Conservation (phyloP, 2,888 invertebrate species). For the Chrysomela aeneicollis region DNA sequence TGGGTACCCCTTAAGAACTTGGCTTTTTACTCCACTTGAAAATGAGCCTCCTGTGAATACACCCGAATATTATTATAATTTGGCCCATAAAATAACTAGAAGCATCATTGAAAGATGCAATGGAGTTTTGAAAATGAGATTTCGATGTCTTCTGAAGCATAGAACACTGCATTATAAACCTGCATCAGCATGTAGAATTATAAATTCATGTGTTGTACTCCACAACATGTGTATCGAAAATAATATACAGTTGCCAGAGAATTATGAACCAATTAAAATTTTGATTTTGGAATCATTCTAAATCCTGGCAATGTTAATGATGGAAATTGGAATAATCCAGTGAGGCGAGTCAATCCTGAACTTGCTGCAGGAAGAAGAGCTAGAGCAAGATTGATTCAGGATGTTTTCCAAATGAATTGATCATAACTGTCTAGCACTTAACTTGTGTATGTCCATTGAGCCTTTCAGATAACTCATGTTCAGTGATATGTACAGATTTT, state of each 20-base stretch:
- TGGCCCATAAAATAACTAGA: slow-evolving; percentile 17
- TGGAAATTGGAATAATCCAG: slow-evolving; percentile 5
- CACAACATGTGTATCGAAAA: slow-evolving; percentile 29
- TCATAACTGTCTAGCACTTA: not conserved
- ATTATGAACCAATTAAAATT: not conserved
- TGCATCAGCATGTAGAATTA: slow-evolving; percentile 19
- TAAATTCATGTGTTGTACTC: slow-evolving; percentile 32
- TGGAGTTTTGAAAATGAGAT: slow-evolving; percentile 34
- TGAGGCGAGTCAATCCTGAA: slow-evolving; percentile 15
- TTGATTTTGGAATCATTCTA: slow-evolving; percentile 19
- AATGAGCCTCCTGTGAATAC: slow-evolving; percentile 4
- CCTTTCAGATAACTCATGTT: not conserved
- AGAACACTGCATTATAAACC: slow-evolving; percentile 30
- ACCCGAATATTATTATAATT: slow-evolving; percentile 24
- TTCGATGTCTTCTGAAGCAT: slow-evolving; percentile 32
- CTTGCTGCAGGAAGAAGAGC: slow-evolving; percentile 18
- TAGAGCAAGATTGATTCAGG: slow-evolving; percentile 8
- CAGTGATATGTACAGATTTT: not conserved
- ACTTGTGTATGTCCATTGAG: not conserved
- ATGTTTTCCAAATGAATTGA: slow-evolving; percentile 9
- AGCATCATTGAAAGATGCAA: slow-evolving; percentile 31
- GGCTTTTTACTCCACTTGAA: slow-evolving; percentile 28
- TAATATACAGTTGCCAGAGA: slow-evolving; percentile 8
- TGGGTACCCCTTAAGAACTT: slow-evolving; percentile 31
- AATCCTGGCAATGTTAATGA: not conserved